Base-by-base conservation (phyloP, 2,797 vertebrate species). In the Periophthalmus magnuspinnatus region DNA sequence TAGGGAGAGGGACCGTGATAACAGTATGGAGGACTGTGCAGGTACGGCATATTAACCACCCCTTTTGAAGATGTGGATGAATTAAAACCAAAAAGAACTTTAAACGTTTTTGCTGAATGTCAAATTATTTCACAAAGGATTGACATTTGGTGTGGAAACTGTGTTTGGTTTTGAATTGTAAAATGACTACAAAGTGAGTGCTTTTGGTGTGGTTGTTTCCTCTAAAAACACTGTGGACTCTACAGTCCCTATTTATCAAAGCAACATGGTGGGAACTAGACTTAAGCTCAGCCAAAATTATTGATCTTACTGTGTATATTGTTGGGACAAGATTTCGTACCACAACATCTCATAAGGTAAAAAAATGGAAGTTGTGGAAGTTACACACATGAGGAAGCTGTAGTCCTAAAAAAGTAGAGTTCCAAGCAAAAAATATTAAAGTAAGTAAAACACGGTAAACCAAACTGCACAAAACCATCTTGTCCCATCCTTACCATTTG, bases 1-100 rank as follows among this genome's bases (percentile, higher is more conserved):
- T 63, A 65, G 55, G 74, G 67, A 82, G 52, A 72, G 71, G 52
- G 75, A 58, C 66, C 70, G 79, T 85, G 83, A 84, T 76, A 81
- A 73, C 52, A 68, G 36, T 57, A 55, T 71, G 78, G 69, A 72
- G 71, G 73, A 70, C 74, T 61, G 67, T 78, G 54, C 72, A 76
- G 73, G 56, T 71, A n/a, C 34, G 79, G 72, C 62, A 79, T 82
- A 50, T 71, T 64, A 57, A 36, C 45, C 5, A 9, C 16, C 22
- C 45, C 21, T 64, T 64, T 48, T 47, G 17, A 52, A 64, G 66
- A 17, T 66, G 41, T 50, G 69, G 34, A 52, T 76, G 50, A 55
- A 62, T 73, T 77, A 13, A 70, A 67, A 74, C 38, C 65, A 61
- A 59, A 68, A 72, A 66, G n/a, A 62, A 41, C 5, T 11, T 38